phyloP scores from a whole-genome alignment of 2,797 vertebrate species.

The Orestias chungarensis region DNA sequence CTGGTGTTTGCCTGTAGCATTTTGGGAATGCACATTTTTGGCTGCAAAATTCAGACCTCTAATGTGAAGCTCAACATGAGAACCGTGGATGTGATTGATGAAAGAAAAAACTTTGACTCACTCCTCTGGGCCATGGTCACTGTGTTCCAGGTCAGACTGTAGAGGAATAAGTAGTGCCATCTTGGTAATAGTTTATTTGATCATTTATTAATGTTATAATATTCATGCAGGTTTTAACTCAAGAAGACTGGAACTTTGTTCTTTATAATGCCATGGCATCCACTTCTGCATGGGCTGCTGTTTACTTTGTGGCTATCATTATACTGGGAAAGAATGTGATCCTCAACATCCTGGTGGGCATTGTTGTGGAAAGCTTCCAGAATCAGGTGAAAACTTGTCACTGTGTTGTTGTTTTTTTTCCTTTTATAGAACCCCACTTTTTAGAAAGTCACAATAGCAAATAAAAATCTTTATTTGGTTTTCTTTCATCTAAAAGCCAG shows the following conservation, averaged over 20 bases:
- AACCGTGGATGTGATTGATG: neutral
- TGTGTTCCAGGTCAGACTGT: neutral
- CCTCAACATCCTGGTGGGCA: slow-evolving; percentile 6
- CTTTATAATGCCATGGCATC: slow-evolving; percentile 1
- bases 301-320: neutral
- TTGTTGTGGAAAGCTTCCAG: neutral
- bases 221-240: neutral
- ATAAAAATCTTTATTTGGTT: neutral
- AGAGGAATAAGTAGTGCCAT: neutral
- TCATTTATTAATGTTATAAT: neutral
- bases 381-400: neutral
- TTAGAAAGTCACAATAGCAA: neutral
- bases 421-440: neutral
- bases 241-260: slow-evolving; percentile 2
- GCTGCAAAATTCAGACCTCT: slow-evolving; percentile 78
- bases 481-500: neutral
- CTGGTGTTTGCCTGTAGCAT: slow-evolving; percentile 73
- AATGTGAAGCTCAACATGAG: neutral
- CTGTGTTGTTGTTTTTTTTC: neutral
- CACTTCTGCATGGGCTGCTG: neutral
- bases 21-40: slow-evolving; percentile 90
- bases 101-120: neutral
- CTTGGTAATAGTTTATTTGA: neutral
- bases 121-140: neutral
- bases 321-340: neutral